Conservation (phyloP, 2,888 invertebrate genomes). For the Epinotia bilunana region DNA sequence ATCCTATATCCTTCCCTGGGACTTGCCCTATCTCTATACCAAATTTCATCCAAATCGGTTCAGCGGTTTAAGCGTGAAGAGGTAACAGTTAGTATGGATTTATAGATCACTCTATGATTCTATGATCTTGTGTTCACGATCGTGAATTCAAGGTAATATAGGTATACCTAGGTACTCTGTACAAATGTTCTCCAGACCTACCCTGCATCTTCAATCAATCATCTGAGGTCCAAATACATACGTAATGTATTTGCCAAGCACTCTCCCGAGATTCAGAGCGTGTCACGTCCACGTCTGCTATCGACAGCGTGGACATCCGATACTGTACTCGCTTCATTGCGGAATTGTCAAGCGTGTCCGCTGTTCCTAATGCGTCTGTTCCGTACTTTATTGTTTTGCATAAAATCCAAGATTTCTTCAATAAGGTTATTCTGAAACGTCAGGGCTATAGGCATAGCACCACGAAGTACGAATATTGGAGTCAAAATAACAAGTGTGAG, state of each 20-base stretch:
- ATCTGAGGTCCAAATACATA: slow-evolving; percentile 25
- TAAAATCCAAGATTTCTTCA: not conserved
- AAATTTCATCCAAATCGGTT: no score
- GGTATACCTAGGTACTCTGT: not conserved
- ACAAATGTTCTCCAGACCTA: not conserved
- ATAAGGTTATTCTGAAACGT: no score
- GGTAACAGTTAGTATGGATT: no score
- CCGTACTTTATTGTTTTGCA: not conserved
- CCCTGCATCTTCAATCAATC: slow-evolving; percentile 3
- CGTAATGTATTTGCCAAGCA: slow-evolving; percentile 15
- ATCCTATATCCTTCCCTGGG: no score
- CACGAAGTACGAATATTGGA: no score
- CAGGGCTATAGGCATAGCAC: no score
- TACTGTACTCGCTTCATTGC: slow-evolving; percentile 14
- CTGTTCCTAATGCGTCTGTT: not conserved
- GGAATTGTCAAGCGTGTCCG: slow-evolving; percentile 16
- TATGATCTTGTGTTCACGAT: no score
- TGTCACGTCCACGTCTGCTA: slow-evolving; percentile 28
- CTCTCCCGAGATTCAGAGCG: slow-evolving; percentile 39
- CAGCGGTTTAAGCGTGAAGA: no score
- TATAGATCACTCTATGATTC: no score
- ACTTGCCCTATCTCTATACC: no score
- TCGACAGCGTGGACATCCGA: slow-evolving; percentile 31
- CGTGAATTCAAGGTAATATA: not conserved
- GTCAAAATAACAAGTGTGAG: no score